A percentile compares a stretch with the other conserved stretches of the same genome.
Evolutionary conservation across 1,140 invertebrate species (phyloP).

Genomic region (Dreissena polymorpha): DNA sequence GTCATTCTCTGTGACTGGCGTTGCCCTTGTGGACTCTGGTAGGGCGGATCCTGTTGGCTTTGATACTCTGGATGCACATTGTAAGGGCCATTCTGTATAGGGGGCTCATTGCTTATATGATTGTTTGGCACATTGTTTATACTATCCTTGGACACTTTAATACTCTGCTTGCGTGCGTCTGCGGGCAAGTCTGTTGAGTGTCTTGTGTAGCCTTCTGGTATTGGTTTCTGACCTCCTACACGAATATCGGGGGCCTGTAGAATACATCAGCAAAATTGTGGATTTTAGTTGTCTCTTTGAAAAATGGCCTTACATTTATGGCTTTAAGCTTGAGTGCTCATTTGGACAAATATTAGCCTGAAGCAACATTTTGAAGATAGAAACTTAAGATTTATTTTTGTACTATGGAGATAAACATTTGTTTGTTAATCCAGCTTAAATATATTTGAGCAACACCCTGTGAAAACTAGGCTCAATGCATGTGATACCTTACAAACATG

Average conservation of each 20-base stretch:
- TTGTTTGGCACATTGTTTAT: constrained; percentile 10
- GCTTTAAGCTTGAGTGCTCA: no score
- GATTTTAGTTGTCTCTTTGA: no score
- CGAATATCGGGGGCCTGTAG: background rate
- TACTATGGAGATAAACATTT: no score
- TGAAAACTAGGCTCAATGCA: no score
- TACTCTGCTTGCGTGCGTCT: background rate
- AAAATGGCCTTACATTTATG: no score
- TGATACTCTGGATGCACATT: constrained; percentile 34
- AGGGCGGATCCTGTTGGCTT: constrained; percentile 40
- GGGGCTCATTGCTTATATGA: background rate
- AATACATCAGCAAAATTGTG: no score
- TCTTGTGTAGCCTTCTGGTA: constrained; percentile 39
- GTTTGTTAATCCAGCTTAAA: no score
- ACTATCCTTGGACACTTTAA: background rate
- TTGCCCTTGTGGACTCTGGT: constrained; percentile 21
- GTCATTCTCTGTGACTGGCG: constrained; percentile 21
- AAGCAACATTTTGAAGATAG: no score
- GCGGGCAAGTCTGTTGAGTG: background rate
- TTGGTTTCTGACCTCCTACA: background rate
- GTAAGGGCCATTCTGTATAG: constrained; percentile 48
- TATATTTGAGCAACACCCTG: no score
- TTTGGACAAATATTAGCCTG: no score
- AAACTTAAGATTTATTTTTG: no score
- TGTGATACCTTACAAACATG: no score